Conservation (phyloP, 2,797 vertebrate genomes). For the Eurystomus glaucurus region DNA sequence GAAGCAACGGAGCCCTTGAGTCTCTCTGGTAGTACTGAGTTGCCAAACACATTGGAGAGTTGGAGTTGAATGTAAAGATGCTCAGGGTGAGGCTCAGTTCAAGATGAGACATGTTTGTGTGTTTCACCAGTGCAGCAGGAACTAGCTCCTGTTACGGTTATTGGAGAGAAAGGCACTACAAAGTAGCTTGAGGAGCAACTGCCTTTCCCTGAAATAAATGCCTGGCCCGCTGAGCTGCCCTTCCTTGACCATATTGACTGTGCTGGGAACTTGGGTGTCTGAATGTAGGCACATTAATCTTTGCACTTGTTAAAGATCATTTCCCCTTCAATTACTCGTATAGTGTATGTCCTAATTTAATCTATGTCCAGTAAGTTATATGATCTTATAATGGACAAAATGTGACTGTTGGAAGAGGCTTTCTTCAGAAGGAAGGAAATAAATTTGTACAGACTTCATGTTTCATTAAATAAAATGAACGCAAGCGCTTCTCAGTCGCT, state of each 20-base stretch:
- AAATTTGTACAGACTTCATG: not conserved
- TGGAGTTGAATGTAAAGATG: not conserved
- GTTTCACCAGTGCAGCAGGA: accelerated
- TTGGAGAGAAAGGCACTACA: not conserved
- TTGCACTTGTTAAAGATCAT: not conserved
- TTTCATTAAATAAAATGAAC: not conserved
- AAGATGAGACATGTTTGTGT: accelerated
- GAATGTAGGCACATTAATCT: not conserved
- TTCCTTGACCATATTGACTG: accelerated
- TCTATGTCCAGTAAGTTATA: not conserved
- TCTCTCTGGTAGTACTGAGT: not conserved
- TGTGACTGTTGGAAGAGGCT: not conserved
- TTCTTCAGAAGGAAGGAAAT: not conserved
- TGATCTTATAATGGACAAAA: not conserved
- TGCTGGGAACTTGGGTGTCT: accelerated
- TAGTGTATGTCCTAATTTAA: not conserved
- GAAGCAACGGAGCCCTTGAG: not conserved
- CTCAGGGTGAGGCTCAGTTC: not conserved
- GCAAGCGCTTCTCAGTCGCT: not conserved
- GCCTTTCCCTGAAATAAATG: not conserved
- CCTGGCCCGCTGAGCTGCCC: accelerated
- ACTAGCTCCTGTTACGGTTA: accelerated
- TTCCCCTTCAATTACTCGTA: not conserved
- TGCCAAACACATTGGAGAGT: not conserved
- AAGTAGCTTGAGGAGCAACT: not conserved